phyloP scores from a whole-genome alignment of 2,888 invertebrate genomes.

The Tenthredo notha region DNA sequence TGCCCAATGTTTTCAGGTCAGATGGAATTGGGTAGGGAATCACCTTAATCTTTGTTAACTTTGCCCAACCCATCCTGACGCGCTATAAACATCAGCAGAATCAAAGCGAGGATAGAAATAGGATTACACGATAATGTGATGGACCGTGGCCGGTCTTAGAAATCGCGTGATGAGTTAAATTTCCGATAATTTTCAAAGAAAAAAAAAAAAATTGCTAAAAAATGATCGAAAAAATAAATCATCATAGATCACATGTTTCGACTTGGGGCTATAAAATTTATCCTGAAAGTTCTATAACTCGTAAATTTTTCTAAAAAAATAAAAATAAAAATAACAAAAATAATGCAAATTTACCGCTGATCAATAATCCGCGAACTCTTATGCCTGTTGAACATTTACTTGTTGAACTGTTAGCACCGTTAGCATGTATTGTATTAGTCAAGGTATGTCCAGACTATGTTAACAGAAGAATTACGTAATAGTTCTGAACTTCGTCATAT shows the following conservation, averaged over 20 bases:
- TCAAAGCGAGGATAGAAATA: neutral
- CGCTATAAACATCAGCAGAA: neutral
- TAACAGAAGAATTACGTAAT: neutral
- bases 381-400: slow-evolving; percentile 22
- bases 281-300: neutral
- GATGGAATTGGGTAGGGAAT: too few species aligned
- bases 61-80: neutral
- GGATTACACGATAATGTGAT: neutral
- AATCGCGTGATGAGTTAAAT: neutral
- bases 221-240: too few species aligned
- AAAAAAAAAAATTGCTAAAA: neutral
- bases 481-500: neutral
- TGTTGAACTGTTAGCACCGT: slow-evolving; percentile 4
- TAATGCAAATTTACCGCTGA: neutral
- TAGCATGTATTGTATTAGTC: neutral
- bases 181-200: neutral
- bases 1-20: too few species aligned
- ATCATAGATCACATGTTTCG: too few species aligned
- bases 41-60: too few species aligned
- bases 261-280: neutral
- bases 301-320: too few species aligned
- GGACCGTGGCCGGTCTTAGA: neutral
- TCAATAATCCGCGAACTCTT: neutral
- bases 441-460: neutral
- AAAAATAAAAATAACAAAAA: too few species aligned